Conservation (phyloP, 1,140 invertebrate species). For the Oncopodura yosiiana region DNA sequence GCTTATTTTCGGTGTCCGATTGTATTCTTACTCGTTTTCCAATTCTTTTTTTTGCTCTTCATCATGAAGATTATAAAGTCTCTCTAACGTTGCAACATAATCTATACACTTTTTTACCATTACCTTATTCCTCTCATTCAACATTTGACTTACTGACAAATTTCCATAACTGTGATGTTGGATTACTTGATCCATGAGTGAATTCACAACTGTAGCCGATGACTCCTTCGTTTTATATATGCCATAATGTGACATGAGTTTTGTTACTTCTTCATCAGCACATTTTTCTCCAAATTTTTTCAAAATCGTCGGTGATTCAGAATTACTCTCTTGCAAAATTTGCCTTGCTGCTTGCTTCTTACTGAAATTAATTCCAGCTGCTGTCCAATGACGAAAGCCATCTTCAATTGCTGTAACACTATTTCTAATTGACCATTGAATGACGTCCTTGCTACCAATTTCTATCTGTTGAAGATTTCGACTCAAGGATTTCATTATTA, state of each 20-base stretch:
- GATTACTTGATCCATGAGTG: constrained; percentile 9
- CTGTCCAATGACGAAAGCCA: constrained; percentile 11
- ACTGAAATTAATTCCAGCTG: background rate
- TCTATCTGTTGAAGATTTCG: background rate
- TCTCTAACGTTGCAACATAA: background rate
- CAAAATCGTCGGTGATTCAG: constrained; percentile 2
- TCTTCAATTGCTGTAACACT: constrained; percentile 12
- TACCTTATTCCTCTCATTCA: background rate
- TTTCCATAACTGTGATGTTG: too few species aligned
- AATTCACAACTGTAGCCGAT: background rate
- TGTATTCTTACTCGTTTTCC: constrained; percentile 20
- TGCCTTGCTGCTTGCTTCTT: constrained; percentile 7
- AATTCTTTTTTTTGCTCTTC: constrained; percentile 28
- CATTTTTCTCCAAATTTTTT: constrained; percentile 8
- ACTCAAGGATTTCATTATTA: constrained; percentile 9
- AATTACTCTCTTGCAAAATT: background rate
- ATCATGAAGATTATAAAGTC: constrained; percentile 11
- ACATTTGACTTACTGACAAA: background rate
- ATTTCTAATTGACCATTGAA: constrained; percentile 27
- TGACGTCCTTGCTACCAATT: constrained; percentile 9
- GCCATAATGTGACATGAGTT: constrained; percentile 14
- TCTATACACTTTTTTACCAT: background rate
- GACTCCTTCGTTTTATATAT: background rate
- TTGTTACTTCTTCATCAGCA: constrained; percentile 16
- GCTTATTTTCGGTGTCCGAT: constrained; percentile 5